These are phyloP conservation scores for Pleuronectes platessa DNA, from an alignment of 2,113 vertebrate species.

Conservation along the genomic window DNA sequence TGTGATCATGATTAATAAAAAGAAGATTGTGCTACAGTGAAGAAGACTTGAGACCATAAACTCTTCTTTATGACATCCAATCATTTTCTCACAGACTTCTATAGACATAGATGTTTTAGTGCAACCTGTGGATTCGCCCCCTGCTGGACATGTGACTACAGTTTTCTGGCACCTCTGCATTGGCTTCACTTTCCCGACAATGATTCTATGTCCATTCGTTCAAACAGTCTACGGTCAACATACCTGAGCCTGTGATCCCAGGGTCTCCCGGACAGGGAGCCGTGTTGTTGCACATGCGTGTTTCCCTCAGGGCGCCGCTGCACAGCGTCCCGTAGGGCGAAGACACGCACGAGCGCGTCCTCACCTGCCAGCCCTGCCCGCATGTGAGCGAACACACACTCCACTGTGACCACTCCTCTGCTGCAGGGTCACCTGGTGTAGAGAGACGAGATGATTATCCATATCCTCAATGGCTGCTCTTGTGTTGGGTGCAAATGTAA, in stretches of 20 bases:
- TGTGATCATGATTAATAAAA: no score
- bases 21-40: no score
- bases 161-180: no score
- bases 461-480: neutral
- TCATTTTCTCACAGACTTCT: neutral
- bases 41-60: neutral
- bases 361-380: constrained; percentile 95
- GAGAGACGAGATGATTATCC: neutral
- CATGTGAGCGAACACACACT: constrained; percentile 97
- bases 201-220: no score
- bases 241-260: constrained; percentile 80
- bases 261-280: constrained; percentile 92
- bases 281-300: constrained; percentile 95
- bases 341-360: constrained; percentile 96
- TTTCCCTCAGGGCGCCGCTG: constrained; percentile 95
- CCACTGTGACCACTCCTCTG: constrained; percentile 99
- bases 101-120: no score
- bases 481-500: neutral
- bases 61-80: neutral
- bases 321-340: constrained; percentile 97
- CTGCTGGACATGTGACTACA: no score
- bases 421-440: constrained; percentile 91
- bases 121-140: no score
- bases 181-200: no score
- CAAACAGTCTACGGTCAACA: neutral